These are phyloP conservation scores for Heliconius ismenius DNA, from an alignment of 2,888 invertebrate genomes.

Conservation along the genomic window DNA sequence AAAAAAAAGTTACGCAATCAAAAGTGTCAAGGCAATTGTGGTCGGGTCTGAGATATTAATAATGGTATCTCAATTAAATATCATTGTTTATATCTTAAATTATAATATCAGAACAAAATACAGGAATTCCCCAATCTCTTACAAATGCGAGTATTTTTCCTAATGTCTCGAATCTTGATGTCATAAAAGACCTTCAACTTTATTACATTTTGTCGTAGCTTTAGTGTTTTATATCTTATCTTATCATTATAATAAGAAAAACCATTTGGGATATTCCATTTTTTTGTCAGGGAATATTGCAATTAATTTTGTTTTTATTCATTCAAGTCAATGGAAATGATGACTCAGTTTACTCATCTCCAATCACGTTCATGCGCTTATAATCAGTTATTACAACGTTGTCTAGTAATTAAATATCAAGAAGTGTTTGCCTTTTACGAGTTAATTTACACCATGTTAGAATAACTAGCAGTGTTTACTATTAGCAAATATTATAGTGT, in stretches of 20 bases:
- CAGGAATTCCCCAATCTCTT: background rate
- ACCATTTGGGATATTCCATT: background rate
- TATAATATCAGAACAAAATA: background rate
- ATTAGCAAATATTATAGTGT: constrained; percentile 8
- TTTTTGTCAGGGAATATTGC: background rate
- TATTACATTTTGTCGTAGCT: background rate
- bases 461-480: background rate
- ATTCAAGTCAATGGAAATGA: too few relatives aligned
- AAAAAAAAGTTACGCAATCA: constrained; percentile 4
- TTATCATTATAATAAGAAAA: background rate
- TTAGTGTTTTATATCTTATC: background rate
- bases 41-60: constrained; percentile 3
- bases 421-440: constrained; percentile 23
- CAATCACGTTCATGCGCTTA: constrained; percentile 1
- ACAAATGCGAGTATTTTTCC: background rate
- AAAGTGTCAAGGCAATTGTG: constrained; percentile 17
- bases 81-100: background rate
- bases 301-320: background rate
- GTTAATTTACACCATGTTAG: constrained; percentile 18
- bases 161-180: background rate
- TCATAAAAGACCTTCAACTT: background rate
- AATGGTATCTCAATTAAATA: background rate
- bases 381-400: constrained; percentile 13
- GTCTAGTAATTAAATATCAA: constrained; percentile 27
- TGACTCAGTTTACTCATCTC: constrained; percentile 20